Conservation (phyloP, 2,113 vertebrate genomes). For the Isurus oxyrinchus region DNA sequence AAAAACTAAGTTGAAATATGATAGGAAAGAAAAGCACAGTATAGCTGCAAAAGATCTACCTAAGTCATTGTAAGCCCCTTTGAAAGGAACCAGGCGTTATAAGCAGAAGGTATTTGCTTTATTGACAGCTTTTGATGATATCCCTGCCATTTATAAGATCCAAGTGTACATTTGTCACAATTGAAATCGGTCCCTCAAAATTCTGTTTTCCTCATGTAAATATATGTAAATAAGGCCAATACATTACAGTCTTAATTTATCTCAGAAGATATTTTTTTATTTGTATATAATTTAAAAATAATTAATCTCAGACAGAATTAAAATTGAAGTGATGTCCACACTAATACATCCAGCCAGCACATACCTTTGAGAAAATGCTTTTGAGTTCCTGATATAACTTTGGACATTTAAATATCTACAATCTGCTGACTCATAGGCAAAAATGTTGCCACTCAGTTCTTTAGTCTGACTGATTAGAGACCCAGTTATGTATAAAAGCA, state of each 20-base stretch:
- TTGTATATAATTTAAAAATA: neutral
- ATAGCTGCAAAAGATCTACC: neutral
- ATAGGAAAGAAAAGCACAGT: neutral
- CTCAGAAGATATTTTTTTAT: neutral
- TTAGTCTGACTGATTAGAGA: neutral
- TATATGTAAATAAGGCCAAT: neutral
- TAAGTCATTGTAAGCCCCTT: neutral
- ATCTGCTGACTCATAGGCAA: neutral
- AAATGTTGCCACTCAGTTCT: neutral
- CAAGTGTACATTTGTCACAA: neutral
- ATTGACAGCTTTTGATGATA: neutral
- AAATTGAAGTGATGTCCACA: no score
- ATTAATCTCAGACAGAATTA: neutral
- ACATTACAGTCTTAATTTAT: neutral
- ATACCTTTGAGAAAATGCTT: neutral
- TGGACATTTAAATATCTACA: neutral
- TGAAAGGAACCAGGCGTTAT: neutral
- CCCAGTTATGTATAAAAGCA: neutral
- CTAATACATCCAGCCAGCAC: neutral
- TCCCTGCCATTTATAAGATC: neutral
- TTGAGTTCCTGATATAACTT: neutral
- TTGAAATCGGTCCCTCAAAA: neutral
- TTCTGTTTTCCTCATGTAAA: neutral
- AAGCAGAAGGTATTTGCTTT: neutral
- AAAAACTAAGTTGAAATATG: slow-evolving; percentile 11